phyloP scores from a whole-genome alignment of 1,140 invertebrate species.

The Anoplolepis gracilipes region DNA sequence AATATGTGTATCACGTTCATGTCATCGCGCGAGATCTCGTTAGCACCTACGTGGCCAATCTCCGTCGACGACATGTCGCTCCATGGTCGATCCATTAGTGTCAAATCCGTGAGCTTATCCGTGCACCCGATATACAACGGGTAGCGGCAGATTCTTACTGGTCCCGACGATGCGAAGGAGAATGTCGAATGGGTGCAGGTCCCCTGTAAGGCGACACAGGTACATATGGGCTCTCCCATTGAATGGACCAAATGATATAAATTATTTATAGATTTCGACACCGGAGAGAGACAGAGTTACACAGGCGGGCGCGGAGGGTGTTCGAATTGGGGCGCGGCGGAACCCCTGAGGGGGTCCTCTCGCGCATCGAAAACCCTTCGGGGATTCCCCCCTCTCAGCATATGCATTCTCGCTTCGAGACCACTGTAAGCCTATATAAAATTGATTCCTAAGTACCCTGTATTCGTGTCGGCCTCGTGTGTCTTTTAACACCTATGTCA shows the following conservation, averaged over 20 bases:
- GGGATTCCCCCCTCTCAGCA: conserved; percentile 80
- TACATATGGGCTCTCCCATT: conserved; percentile 83
- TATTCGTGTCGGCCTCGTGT: conserved; percentile 76
- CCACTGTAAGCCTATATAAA: conserved; percentile 80
- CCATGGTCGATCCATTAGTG: not conserved
- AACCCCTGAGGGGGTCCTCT: conserved; percentile 82
- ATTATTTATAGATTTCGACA: conserved; percentile 86
- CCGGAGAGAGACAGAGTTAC: conserved; percentile 65
- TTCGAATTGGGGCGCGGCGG: conserved; percentile 75
- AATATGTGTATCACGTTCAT: not conserved
- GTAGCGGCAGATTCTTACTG: conserved; percentile 6
- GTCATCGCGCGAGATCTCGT: not conserved
- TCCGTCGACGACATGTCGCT: conserved; percentile 20
- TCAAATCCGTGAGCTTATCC: conserved; percentile 41
- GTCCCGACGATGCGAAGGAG: conserved; percentile 29
- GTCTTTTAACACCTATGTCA: conserved; percentile 82
- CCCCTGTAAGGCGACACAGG: conserved; percentile 84
- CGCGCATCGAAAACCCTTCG: conserved; percentile 83
- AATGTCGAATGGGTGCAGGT: conserved; percentile 71
- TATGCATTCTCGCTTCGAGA: conserved; percentile 82
- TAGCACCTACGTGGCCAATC: conserved; percentile 31
- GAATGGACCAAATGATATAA: conserved; percentile 86
- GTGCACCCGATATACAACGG: not conserved
- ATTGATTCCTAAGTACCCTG: conserved; percentile 85
- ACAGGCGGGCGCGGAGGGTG: conserved; percentile 63